Evolutionary conservation across 2,888 invertebrate species (phyloP), one percentile per base, ranked within the genome.

Genomic region (Coenonympha arcania): DNA sequence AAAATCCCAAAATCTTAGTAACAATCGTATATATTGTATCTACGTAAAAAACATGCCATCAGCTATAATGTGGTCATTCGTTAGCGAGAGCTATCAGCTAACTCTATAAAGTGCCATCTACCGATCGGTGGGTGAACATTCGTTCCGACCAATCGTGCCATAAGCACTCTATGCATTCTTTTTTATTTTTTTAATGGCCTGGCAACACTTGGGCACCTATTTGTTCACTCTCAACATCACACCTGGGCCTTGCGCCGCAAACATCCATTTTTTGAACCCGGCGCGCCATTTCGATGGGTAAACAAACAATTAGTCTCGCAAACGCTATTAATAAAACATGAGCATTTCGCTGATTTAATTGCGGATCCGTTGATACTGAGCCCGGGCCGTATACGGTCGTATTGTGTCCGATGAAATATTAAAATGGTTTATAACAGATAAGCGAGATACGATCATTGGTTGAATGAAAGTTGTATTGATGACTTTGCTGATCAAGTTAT

Each of bases 191-290:
- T n/a, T n/a, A n/a, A n/a, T n/a, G n/a, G n/a, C n/a, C n/a, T n/a
- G n/a, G n/a, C n/a, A n/a, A n/a, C n/a, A n/a, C n/a, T n/a, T n/a
- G n/a, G n/a, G n/a, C n/a, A n/a, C n/a, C n/a, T 3, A 31, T 31
- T 31, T 16, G 15, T 31, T 31, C 3, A 6, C 1, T 3, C 8
- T 31, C 15, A 13, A 8, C 15, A 11, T 6, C 15, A 8, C 31
- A 15, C 15, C 15, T 15, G 15, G 65, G n/a, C 19, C 2, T 33
- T 18, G 52, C 48, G 48, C 54, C 49, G 56, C 54, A 50, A 52
- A 48, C n/a, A n/a, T 52, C 44, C 42, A 54, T 56, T 59, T 57
- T 57, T 62, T 51, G 53, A 51, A 49, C 31, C 34, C 45, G 47
- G 52, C 45, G 50, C 52, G 55, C 52, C 55, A 48, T 59, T 58